A percentile compares a stretch with the other conserved stretches of the same genome.
Conservation (phyloP, 2,113 vertebrate species). For the Microtus oregoni region DNA sequence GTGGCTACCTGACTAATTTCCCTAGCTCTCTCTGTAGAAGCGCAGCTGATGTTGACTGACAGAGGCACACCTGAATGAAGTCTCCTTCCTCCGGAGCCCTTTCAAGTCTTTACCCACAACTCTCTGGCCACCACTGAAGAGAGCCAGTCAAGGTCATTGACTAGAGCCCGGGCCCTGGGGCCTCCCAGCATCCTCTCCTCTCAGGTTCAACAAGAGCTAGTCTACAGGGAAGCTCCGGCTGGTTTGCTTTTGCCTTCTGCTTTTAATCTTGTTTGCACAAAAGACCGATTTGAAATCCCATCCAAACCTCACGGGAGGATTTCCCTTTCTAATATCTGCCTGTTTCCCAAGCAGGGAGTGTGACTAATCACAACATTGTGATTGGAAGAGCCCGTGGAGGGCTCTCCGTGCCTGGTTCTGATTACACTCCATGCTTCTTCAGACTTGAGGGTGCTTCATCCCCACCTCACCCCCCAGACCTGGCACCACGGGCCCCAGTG, state of each 20-base stretch:
- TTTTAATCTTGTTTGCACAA: not conserved
- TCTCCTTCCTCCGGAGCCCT: not conserved
- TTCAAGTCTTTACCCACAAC: not conserved
- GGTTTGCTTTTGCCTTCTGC: not conserved
- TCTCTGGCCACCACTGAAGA: not conserved
- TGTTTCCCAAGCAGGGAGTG: slow-evolving; percentile 71
- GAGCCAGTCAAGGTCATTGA: not conserved
- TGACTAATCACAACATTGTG: slow-evolving; percentile 65
- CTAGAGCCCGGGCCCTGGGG: not conserved
- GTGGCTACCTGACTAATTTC: not conserved
- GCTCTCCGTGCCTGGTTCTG: slow-evolving; percentile 12
- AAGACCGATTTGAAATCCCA: slow-evolving; percentile 33
- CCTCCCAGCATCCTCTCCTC: not conserved
- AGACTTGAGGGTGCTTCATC: not conserved
- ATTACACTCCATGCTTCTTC: not conserved
- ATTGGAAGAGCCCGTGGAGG: slow-evolving; percentile 18
- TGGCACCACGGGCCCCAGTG: not conserved
- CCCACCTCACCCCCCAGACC: not conserved
- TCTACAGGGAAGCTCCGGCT: not conserved
- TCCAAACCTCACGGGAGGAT: slow-evolving; percentile 48
- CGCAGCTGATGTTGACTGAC: not conserved
- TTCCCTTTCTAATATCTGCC: slow-evolving; percentile 61
- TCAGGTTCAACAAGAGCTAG: not conserved
- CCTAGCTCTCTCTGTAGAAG: not conserved
- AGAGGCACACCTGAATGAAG: not conserved